Evolutionary conservation across 30 jellyfish, hydroid and myxozoan species (phyloP).

Genomic region (Hydra vulgaris): DNA sequence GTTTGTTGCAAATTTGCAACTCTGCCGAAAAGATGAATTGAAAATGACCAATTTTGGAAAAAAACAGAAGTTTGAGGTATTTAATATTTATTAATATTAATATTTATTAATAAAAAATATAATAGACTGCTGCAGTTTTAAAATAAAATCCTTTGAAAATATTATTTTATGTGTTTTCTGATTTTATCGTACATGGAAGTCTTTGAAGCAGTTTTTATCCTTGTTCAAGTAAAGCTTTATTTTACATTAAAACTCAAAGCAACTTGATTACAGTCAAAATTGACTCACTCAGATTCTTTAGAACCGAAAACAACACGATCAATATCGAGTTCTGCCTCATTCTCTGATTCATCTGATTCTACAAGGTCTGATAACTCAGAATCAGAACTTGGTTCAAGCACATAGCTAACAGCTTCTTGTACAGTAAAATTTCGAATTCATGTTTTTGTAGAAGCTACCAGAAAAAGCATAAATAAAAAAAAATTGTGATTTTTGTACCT

Average conservation of each 20-base stretch:
- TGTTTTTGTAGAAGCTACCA: neutral
- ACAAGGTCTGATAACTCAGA: neutral
- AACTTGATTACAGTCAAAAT: too few species aligned
- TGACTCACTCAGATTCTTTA: too few species aligned
- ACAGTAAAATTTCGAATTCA: neutral
- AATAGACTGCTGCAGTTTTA: neutral
- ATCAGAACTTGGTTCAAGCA: neutral
- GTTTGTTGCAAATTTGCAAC: slow-evolving; percentile 6
- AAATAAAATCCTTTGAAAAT: neutral
- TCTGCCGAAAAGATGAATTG: neutral
- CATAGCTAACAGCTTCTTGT: neutral
- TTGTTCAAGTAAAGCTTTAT: slow-evolving; percentile 30
- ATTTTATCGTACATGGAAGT: slow-evolving; percentile 25
- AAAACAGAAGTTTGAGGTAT: neutral
- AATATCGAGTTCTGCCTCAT: too few species aligned
- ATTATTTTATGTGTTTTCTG: neutral
- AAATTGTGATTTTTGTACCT: neutral
- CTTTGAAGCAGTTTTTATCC: slow-evolving; percentile 46
- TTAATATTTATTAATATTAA: too few species aligned
- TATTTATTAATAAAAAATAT: too few species aligned
- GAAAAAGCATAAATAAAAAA: neutral
- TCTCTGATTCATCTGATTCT: too few species aligned
- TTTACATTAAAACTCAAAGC: too few species aligned
- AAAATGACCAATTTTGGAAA: neutral
- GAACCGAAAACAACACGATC: too few species aligned